These are phyloP conservation scores for Ormyrus labotus DNA, from an alignment of 2,888 invertebrate genomes.

Conservation along the genomic window DNA sequence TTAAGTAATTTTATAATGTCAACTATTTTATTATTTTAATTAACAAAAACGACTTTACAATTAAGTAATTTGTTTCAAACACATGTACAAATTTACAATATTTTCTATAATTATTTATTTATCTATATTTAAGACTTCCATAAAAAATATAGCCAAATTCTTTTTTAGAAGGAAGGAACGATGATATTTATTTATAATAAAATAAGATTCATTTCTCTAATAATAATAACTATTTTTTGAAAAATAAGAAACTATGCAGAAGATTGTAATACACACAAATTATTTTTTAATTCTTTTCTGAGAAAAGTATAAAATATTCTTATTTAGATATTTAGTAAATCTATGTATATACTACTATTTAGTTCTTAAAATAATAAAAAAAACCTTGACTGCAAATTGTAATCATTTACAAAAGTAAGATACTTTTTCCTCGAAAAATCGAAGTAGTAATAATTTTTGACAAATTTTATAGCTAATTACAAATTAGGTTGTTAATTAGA, in stretches of 20 bases:
- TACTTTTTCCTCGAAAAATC: slow-evolving; percentile 34
- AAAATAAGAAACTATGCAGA: not conserved
- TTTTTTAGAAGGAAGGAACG: slow-evolving; percentile 21
- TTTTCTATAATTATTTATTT: slow-evolving; percentile 17
- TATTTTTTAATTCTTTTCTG: slow-evolving; percentile 33
- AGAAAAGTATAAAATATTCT: slow-evolving; percentile 15
- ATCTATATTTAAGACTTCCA: slow-evolving; percentile 43
- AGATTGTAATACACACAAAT: slow-evolving; percentile 9
- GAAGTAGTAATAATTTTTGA: slow-evolving; percentile 32
- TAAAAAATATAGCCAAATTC: slow-evolving; percentile 41
- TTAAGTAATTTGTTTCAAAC: slow-evolving; percentile 16
- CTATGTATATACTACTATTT: not conserved
- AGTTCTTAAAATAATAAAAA: slow-evolving; percentile 19
- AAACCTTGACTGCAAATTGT: slow-evolving; percentile 28
- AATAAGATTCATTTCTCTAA: slow-evolving; percentile 23
- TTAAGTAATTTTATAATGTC: slow-evolving; percentile 30
- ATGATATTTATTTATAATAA: not conserved
- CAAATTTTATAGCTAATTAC: slow-evolving; percentile 46
- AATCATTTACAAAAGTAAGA: slow-evolving; percentile 24
- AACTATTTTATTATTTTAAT: slow-evolving; percentile 23
- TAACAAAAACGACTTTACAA: slow-evolving; percentile 10
- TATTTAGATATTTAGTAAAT: slow-evolving; percentile 17
- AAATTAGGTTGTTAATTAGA: slow-evolving; percentile 53
- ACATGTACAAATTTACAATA: slow-evolving; percentile 42
- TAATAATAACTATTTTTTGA: slow-evolving; percentile 38